phyloP scores from a whole-genome alignment of 1,140 invertebrate genomes.

The Platyscapa corneri region DNA sequence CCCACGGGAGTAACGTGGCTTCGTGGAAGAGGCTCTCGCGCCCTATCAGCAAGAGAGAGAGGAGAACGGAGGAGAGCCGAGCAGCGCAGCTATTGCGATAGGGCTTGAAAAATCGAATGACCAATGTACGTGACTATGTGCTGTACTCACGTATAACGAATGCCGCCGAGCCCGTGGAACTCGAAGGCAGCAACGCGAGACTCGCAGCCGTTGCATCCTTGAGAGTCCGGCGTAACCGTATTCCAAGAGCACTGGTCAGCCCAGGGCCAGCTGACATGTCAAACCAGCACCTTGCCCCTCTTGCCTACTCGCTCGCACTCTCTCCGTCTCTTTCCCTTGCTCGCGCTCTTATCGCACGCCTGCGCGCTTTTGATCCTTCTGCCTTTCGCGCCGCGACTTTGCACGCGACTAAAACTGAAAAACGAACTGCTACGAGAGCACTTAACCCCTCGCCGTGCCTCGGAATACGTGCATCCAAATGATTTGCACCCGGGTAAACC shows the following conservation, averaged over 20 bases:
- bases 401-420: background rate
- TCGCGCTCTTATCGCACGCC: background rate
- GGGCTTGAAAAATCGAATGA: constrained; percentile 49
- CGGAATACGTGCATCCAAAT: background rate
- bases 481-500: background rate
- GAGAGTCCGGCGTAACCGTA: background rate
- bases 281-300: background rate
- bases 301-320: constrained; percentile 5
- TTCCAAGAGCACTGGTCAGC: background rate
- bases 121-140: background rate
- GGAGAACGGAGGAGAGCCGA: background rate
- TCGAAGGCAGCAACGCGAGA: background rate
- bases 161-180: background rate
- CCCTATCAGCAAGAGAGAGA: background rate
- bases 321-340: background rate
- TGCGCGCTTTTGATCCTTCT: background rate
- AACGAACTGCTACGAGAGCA: no score
- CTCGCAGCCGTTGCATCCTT: background rate
- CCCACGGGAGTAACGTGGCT: background rate
- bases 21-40: background rate
- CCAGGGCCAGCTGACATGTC: constrained; percentile 44
- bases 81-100: background rate
- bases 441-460: background rate
- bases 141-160: constrained; percentile 7
- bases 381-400: background rate